Evolutionary conservation across 1,140 invertebrate genomes (phyloP).

Genomic region (Caenorhabditis remanei): DNA sequence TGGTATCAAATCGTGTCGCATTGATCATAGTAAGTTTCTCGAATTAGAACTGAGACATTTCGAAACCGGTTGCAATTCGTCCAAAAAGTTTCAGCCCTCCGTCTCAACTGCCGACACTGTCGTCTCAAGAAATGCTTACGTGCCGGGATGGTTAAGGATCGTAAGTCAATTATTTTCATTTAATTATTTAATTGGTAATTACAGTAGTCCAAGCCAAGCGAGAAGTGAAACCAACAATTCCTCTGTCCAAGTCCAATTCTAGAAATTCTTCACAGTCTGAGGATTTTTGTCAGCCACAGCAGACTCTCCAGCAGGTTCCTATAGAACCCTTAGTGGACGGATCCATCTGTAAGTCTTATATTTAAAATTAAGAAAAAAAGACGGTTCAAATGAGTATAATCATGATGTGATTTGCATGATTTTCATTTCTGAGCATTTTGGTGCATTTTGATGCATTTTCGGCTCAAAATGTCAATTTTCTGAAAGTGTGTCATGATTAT

Average conservation of each 20-base stretch:
- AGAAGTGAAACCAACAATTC: neutral
- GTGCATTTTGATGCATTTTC: too few relatives aligned
- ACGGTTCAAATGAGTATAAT: too few relatives aligned
- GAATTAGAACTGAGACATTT: neutral
- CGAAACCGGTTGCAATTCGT: neutral
- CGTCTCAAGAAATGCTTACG: constrained; percentile 23
- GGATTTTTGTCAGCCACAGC: neutral
- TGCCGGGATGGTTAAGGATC: neutral
- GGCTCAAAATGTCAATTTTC: too few relatives aligned
- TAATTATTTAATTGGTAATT: neutral
- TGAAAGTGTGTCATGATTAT: too few relatives aligned
- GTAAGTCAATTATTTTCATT: neutral
- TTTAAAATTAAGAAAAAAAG: too few relatives aligned
- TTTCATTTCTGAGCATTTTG: too few relatives aligned
- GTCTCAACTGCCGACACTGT: constrained; percentile 16
- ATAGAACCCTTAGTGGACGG: neutral
- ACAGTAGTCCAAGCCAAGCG: constrained; percentile 35
- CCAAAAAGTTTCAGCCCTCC: constrained; percentile 2
- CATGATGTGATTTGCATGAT: too few relatives aligned
- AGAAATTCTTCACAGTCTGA: neutral
- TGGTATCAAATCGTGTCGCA: neutral
- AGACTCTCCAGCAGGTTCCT: neutral
- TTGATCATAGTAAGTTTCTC: constrained; percentile 26
- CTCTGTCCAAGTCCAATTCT: neutral
- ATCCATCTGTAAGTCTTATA: neutral